Evolutionary conservation across 2,797 vertebrate species (phyloP).

Genomic region (Acipenser oxyrinchus): DNA sequence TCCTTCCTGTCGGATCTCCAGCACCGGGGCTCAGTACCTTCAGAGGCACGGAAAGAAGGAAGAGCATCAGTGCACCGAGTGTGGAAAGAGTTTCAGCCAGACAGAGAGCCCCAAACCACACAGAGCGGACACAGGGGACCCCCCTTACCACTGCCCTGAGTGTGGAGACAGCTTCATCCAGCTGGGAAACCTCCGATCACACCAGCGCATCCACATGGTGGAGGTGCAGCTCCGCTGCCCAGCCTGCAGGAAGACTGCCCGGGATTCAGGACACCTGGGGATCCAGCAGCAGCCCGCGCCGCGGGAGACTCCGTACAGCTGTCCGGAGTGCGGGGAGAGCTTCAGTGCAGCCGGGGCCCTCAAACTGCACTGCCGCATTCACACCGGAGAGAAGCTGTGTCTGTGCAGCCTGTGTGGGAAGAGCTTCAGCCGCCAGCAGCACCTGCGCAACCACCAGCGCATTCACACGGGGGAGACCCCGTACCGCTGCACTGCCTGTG

Average conservation of each 20-base stretch:
- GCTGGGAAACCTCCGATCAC: slow-evolving; percentile 64
- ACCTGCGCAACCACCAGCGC: slow-evolving; percentile 66
- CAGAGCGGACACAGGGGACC: too few species aligned
- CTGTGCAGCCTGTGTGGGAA: slow-evolving; percentile 62
- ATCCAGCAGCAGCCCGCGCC: slow-evolving; percentile 54
- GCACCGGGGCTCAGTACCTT: too few species aligned
- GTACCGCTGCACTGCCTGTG: slow-evolving; percentile 57
- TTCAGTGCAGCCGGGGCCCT: slow-evolving; percentile 61
- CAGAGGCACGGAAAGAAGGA: too few species aligned
- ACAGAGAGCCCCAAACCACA: too few species aligned
- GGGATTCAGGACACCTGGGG: too few species aligned
- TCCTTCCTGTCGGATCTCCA: too few species aligned
- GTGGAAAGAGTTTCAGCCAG: too few species aligned
- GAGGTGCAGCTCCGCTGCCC: slow-evolving; percentile 59
- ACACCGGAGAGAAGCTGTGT: slow-evolving; percentile 57
- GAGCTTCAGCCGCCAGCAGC: slow-evolving; percentile 60
- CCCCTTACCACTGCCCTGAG: slow-evolving; percentile 61
- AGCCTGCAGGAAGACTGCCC: slow-evolving; percentile 53
- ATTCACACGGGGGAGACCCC: slow-evolving; percentile 75
- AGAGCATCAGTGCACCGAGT: too few species aligned
- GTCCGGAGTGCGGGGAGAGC: slow-evolving; percentile 59
- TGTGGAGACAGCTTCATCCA: slow-evolving; percentile 75
- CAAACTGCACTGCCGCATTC: slow-evolving; percentile 57
- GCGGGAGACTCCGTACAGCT: slow-evolving; percentile 50
- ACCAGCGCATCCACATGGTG: slow-evolving; percentile 61